phyloP scores from a whole-genome alignment of 1,140 invertebrate genomes.

The Plodia interpunctella region DNA sequence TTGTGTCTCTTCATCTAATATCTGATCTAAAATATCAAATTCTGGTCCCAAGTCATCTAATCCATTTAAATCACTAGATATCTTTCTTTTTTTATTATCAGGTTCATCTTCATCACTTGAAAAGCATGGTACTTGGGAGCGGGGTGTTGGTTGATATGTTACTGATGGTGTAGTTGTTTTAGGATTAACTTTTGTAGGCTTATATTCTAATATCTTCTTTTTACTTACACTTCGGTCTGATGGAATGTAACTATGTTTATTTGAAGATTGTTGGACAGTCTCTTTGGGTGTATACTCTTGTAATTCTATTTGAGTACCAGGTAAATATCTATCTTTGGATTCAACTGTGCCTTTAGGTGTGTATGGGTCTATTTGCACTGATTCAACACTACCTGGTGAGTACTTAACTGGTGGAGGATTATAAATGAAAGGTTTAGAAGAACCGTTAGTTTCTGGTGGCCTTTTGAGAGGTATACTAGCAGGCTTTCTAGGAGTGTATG shows the following conservation, averaged over 20 bases:
- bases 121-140: conserved; percentile 63
- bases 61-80: conserved; percentile 60
- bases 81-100: conserved; percentile 59
- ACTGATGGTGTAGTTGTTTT: conserved; percentile 40
- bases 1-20: conserved; percentile 70
- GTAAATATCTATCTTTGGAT: conserved; percentile 59
- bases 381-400: conserved; percentile 58
- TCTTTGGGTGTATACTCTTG: conserved; percentile 60
- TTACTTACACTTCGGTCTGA: conserved; percentile 59
- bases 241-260: conserved; percentile 60
- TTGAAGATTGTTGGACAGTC: conserved; percentile 28
- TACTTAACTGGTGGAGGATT: conserved; percentile 59
- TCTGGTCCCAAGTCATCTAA: conserved; percentile 70
- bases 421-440: conserved; percentile 57
- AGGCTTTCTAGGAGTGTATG: conserved; percentile 72
- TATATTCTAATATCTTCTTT: conserved; percentile 67
- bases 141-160: conserved; percentile 66
- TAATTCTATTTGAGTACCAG: conserved; percentile 52
- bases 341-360: conserved; percentile 54
- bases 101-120: conserved; percentile 75
- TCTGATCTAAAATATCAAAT: conserved; percentile 74
- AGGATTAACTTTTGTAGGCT: conserved; percentile 48
- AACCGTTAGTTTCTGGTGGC: conserved; percentile 48
- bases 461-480: conserved; percentile 55
- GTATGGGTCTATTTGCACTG: conserved; percentile 53